Conservation (phyloP, 1,140 invertebrate genomes). For the Bilobella aurantiaca region DNA sequence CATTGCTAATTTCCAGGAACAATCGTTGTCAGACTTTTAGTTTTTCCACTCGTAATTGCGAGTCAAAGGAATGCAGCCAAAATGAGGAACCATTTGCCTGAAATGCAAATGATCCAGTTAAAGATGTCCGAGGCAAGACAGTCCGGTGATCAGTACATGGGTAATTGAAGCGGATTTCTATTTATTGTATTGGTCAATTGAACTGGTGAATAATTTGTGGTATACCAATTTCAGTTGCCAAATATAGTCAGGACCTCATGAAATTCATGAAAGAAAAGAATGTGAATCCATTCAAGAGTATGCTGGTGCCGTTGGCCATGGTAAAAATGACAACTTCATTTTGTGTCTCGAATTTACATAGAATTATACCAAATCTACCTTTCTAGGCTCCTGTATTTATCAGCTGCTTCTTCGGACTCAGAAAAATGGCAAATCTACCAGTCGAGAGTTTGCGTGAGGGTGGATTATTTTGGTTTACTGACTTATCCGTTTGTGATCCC, state of each 20-base stretch:
- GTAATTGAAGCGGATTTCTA: too few relatives aligned
- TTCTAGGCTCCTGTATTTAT: conserved; percentile 73
- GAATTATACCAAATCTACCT: conserved; percentile 14
- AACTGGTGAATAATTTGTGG: too few relatives aligned
- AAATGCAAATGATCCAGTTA: conserved; percentile 63
- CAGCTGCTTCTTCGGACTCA: conserved; percentile 75
- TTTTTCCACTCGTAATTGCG: conserved; percentile 74
- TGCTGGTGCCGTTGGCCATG: conserved; percentile 69
- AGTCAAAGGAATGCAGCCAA: conserved; percentile 63
- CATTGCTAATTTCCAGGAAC: conserved; percentile 65
- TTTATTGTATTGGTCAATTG: too few relatives aligned
- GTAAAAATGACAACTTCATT: conserved; percentile 42
- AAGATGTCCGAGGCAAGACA: conserved; percentile 73
- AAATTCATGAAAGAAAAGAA: conserved; percentile 68
- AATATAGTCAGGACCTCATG: conserved; percentile 61
- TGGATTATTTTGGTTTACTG: conserved; percentile 85
- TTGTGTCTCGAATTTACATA: neutral
- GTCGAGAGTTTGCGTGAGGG: conserved; percentile 77
- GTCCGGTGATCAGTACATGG: conserved; percentile 65
- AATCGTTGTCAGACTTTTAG: conserved; percentile 52
- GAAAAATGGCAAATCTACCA: conserved; percentile 72
- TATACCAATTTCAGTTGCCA: conserved; percentile 46
- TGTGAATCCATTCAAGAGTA: conserved; percentile 66
- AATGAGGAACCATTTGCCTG: conserved; percentile 70
- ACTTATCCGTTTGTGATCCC: conserved; percentile 83